Evolutionary conservation across 92 coral and sea anemone genomes (phyloP).

Genomic region (Actinernus sp.): DNA sequence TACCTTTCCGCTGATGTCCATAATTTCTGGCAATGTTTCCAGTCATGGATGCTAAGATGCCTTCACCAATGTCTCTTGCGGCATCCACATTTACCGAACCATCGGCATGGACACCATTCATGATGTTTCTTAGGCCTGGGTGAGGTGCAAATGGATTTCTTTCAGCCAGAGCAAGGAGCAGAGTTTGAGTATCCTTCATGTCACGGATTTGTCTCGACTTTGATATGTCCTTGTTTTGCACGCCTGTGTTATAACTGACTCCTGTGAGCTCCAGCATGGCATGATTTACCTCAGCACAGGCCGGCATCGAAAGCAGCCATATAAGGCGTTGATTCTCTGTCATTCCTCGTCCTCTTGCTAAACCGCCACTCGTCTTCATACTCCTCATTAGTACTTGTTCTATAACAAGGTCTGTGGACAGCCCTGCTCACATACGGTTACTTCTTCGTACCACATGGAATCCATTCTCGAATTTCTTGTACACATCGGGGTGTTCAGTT

Average conservation of each 20-base stretch:
- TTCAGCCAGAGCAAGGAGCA: conserved; percentile 8
- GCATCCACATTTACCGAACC: conserved; percentile 7
- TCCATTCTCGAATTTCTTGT: not conserved
- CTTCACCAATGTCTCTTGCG: conserved; percentile 17
- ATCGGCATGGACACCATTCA: conserved; percentile 10
- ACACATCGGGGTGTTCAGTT: too few relatives aligned
- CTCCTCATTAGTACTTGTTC: too few relatives aligned
- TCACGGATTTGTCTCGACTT: conserved; percentile 9
- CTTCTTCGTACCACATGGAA: conserved; percentile 2
- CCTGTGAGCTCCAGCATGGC: conserved; percentile 34
- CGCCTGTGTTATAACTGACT: conserved; percentile 20
- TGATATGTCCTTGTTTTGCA: conserved; percentile 33
- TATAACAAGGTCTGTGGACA: too few relatives aligned
- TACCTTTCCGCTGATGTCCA: too few relatives aligned
- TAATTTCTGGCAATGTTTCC: conserved; percentile 15
- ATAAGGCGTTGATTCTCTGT: too few relatives aligned
- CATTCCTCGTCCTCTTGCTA: too few relatives aligned
- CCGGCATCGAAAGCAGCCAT: too few relatives aligned
- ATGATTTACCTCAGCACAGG: too few relatives aligned
- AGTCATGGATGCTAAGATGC: conserved; percentile 11
- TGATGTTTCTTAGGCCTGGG: conserved; percentile 9
- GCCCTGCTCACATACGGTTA: conserved; percentile 2
- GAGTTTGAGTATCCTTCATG: conserved; percentile 21
- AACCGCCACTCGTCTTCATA: too few relatives aligned
- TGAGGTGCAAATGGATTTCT: conserved; percentile 10